These are phyloP conservation scores for Acronicta aceris DNA, from an alignment of 2,888 invertebrate genomes.

Conservation along the genomic window DNA sequence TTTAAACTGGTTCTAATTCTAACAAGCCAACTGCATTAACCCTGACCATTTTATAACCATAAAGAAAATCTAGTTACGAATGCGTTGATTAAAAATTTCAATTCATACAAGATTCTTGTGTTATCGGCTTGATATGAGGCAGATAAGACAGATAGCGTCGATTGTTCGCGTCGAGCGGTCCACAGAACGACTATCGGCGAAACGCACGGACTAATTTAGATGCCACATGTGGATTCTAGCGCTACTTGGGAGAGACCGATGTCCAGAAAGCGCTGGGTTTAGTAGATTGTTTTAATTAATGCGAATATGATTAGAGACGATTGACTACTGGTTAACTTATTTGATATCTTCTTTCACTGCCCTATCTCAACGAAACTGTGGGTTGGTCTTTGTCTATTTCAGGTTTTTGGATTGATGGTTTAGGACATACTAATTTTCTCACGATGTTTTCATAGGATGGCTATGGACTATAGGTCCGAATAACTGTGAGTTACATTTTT, in stretches of 20 bases:
- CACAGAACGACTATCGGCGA: slow-evolving; percentile 42
- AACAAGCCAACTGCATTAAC: slow-evolving; percentile 26
- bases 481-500: too few species aligned
- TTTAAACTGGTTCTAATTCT: slow-evolving; percentile 16
- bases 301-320: not conserved
- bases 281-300: slow-evolving; percentile 17
- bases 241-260: slow-evolving; percentile 47
- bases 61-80: slow-evolving; percentile 33
- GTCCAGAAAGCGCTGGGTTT: slow-evolving; percentile 34
- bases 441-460: too few species aligned
- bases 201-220: slow-evolving; percentile 68
- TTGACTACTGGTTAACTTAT: too few species aligned
- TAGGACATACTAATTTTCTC: too few species aligned
- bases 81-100: slow-evolving; percentile 45
- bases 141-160: slow-evolving; percentile 60
- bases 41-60: slow-evolving; percentile 19
- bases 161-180: slow-evolving; percentile 55
- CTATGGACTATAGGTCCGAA: too few species aligned
- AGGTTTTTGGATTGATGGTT: too few species aligned
- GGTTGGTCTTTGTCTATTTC: too few species aligned
- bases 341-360: too few species aligned
- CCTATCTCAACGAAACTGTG: too few species aligned
- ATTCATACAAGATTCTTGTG: slow-evolving; percentile 40
- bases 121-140: slow-evolving; percentile 62
- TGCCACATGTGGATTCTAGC: slow-evolving; percentile 66